phyloP scores from a whole-genome alignment of 2,113 vertebrate genomes.

The Megatriorchis doriae region DNA sequence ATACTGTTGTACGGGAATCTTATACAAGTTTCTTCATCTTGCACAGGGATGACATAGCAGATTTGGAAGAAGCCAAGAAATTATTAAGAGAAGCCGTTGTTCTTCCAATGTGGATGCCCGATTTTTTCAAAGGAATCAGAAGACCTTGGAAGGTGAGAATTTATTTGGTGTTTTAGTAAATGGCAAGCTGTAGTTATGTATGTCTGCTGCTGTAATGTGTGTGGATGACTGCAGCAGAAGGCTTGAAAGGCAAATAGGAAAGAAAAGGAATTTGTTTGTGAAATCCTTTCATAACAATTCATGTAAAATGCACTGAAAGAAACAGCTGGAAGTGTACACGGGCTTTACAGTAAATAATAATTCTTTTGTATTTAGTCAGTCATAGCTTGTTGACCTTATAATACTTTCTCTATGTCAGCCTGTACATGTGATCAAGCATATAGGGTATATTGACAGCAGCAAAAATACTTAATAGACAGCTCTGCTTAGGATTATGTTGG shows the following conservation, averaged over 20 bases:
- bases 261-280: background rate
- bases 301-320: background rate
- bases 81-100: constrained; percentile 82
- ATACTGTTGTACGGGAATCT: background rate
- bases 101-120: constrained; percentile 86
- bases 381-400: background rate
- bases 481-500: background rate
- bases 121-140: constrained; percentile 85
- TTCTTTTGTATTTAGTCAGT: background rate
- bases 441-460: background rate
- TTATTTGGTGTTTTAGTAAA: background rate
- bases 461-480: background rate
- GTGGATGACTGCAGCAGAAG: background rate
- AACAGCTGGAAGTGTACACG: background rate
- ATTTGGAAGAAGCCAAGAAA: constrained; percentile 84
- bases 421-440: background rate
- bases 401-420: background rate
- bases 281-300: background rate
- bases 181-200: background rate
- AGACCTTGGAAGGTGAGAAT: constrained; percentile 82
- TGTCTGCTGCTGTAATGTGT: background rate
- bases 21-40: constrained; percentile 8
- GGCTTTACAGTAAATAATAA: background rate
- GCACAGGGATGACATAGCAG: constrained; percentile 80
- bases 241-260: background rate